Conservation (phyloP, 2,113 vertebrate species). For the Psephotus haematonotus region DNA sequence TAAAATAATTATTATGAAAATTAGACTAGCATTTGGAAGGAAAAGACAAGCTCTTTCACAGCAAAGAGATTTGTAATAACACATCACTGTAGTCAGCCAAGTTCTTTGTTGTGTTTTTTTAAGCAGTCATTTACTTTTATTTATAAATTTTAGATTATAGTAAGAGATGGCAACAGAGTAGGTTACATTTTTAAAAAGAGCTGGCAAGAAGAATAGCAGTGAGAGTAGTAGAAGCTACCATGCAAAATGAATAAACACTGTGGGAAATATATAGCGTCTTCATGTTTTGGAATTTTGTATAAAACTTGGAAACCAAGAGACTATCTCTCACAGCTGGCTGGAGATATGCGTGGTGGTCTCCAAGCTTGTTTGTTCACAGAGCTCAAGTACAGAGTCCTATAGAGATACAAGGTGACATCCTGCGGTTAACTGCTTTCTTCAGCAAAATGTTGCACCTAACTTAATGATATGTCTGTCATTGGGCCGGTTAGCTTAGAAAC, state of each 20-base stretch:
- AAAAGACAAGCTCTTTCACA: constrained; percentile 26
- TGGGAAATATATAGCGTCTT: not conserved
- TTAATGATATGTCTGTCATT: rapidly evolving
- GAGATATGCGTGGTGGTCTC: not conserved
- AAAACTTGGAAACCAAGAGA: not conserved
- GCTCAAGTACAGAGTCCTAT: not conserved
- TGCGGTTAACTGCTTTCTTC: not conserved
- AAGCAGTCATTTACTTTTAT: constrained; percentile 18
- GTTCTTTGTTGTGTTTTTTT: not conserved
- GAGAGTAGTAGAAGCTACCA: not conserved
- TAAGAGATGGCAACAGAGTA: not conserved
- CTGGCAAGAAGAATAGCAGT: not conserved
- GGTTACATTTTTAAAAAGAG: not conserved
- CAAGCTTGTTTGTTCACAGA: not conserved
- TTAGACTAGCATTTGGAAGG: constrained; percentile 18
- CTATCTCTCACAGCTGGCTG: not conserved
- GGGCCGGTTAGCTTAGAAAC: not conserved
- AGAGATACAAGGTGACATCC: not conserved
- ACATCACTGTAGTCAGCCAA: constrained; percentile 13
- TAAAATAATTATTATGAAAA: constrained; percentile 42
- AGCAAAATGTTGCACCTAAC: rapidly evolving
- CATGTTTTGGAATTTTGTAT: not conserved
- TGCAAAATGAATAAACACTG: not conserved
- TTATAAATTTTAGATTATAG: constrained; percentile 7
- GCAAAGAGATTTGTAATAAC: constrained; percentile 6